phyloP scores from a whole-genome alignment of 2,888 invertebrate genomes.

The Ectemnius cavifrons region DNA sequence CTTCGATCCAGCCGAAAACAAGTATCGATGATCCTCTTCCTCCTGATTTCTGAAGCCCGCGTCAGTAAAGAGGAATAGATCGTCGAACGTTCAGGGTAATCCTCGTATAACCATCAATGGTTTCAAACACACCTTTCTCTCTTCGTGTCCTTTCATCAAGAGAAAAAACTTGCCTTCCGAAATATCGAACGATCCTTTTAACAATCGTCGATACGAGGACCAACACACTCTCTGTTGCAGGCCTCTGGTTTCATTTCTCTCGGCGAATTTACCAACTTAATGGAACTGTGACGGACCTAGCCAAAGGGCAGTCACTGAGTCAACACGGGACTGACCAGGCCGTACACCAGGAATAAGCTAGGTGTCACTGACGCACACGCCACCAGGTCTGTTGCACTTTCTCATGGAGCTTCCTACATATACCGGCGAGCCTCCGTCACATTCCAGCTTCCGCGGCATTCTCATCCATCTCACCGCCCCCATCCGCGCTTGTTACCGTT shows the following conservation, averaged over 20 bases:
- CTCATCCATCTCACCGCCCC: constrained; percentile 78
- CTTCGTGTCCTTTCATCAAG: not conserved
- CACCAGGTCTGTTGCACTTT: constrained; percentile 91
- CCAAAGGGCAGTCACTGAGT: constrained; percentile 46
- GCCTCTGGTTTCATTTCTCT: too few relatives aligned
- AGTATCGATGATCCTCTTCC: constrained; percentile 26
- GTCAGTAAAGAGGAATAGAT: constrained; percentile 29
- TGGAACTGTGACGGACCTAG: constrained; percentile 19
- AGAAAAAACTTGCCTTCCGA: not conserved
- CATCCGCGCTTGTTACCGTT: constrained; percentile 77
- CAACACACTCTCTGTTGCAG: too few relatives aligned
- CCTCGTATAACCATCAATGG: not conserved
- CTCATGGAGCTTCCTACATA: constrained; percentile 93
- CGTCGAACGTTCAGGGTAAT: constrained; percentile 27
- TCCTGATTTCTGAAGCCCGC: constrained; percentile 40
- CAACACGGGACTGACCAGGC: constrained; percentile 51
- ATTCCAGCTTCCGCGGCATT: constrained; percentile 82
- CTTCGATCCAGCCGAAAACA: constrained; percentile 56
- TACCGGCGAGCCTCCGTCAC: constrained; percentile 95
- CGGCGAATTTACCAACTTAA: too few relatives aligned
- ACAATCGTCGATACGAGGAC: too few relatives aligned
- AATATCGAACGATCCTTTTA: too few relatives aligned
- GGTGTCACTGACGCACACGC: constrained; percentile 87
- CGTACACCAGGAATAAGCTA: constrained; percentile 33
- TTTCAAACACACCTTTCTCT: constrained; percentile 7